Percentiles rank a stretch among this genome's conserved stretches.
phyloP scores from a whole-genome alignment of 2,113 vertebrate genomes.

The Ceyx cyanopectus region DNA sequence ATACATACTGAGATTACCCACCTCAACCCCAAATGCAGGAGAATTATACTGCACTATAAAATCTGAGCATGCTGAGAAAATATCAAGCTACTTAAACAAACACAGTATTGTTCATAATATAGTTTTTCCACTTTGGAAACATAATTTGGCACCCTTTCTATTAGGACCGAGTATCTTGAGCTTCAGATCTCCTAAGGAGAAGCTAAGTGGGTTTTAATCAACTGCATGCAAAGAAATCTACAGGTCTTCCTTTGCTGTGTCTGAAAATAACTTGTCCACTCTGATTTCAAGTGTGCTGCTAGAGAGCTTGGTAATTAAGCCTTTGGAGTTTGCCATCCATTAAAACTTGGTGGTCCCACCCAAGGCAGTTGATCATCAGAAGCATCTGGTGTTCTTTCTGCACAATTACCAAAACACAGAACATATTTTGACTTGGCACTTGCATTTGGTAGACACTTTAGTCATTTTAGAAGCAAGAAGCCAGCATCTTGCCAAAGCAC shows the following conservation, averaged over 20 bases:
- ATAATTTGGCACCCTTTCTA: constrained; percentile 10
- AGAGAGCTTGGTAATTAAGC: constrained; percentile 42
- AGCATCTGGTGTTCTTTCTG: constrained; percentile 73
- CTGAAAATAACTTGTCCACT: constrained; percentile 33
- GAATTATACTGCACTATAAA: background rate
- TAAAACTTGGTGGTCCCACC: constrained; percentile 67
- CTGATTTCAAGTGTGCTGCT: constrained; percentile 29
- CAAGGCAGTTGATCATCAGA: constrained; percentile 64
- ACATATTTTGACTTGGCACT: constrained; percentile 74
- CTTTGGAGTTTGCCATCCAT: constrained; percentile 61
- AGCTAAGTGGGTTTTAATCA: constrained; percentile 9
- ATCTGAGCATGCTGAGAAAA: background rate
- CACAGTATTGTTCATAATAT: background rate
- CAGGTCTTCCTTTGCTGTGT: background rate
- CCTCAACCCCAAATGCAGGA: background rate
- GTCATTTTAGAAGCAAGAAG: constrained; percentile 65
- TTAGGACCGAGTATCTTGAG: background rate
- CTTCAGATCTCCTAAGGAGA: background rate
- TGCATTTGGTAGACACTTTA: constrained; percentile 67
- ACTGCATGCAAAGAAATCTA: background rate
- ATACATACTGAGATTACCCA: background rate
- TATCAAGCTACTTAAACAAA: background rate
- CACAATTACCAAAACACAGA: constrained; percentile 77
- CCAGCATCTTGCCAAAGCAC: constrained; percentile 40
- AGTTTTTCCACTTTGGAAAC: constrained; percentile 17